Evolutionary conservation across 1,140 invertebrate genomes (phyloP), one percentile per base, ranked within the genome.

Genomic region (Bombus confusus): DNA sequence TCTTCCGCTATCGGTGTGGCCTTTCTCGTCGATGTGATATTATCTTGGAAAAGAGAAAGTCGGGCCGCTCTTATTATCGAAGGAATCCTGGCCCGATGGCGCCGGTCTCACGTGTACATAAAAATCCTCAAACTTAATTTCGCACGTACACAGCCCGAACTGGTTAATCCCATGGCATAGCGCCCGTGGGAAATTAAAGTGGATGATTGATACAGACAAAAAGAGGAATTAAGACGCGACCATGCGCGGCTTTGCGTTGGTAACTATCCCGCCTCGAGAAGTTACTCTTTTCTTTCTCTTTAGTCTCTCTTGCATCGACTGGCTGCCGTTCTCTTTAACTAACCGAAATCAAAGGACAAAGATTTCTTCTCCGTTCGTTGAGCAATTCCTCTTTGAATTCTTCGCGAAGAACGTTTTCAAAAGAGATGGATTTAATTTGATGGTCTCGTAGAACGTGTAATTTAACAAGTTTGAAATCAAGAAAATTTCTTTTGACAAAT

Each of bases 181-280:
- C 86, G 80, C 93, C 93, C 92, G 76, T 91, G 93, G 93, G 93
- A 94, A 94, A 94, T 93, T 93, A 94, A 90, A 91, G 84, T 74
- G 85, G 87, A 93, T 93, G 91, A 94, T 93, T 93, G 93, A 93
- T 92, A 91, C 88, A 87, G 87, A 75, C 86, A 92, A 91, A 92
- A 89, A 92, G 90, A 86, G 69, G 71, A 88, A 88, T 89, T 86
- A 91, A 89, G 86, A 69, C 39, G 69, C 64, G n/a, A 68, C 64
- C 64, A 34, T 31, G 77, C 73, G 59, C 52, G 37, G 43, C 34
- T 34, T 87, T 87, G 68, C 68, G 68, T 43, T 41, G 34, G 59
- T 83, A 62, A 79, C 69, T 74, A 47, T 37, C 22, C 15, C 39
- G 68, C 74, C 39, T 47, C 15, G n/a, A 69, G 34, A 77, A 71